phyloP scores from a whole-genome alignment of 92 coral and sea anemone species.

The Nematostella vectensis region DNA sequence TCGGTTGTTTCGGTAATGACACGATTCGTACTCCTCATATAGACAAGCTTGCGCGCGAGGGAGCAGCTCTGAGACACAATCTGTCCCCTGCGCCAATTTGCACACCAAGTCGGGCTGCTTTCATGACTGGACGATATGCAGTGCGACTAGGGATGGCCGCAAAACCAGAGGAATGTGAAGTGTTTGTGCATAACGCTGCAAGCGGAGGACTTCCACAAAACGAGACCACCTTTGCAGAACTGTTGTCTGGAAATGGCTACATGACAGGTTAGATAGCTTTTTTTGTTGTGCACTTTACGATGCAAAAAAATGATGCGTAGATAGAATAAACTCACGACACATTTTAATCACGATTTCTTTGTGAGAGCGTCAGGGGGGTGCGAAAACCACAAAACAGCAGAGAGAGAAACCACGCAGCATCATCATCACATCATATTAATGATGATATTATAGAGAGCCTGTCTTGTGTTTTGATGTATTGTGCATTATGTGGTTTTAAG shows the following conservation, averaged over 20 bases:
- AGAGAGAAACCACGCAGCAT: too few relatives aligned
- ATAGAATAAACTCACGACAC: too few relatives aligned
- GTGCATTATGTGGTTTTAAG: too few relatives aligned
- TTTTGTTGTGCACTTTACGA: too few relatives aligned
- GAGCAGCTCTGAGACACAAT: slow-evolving; percentile 62
- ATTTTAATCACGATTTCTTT: too few relatives aligned
- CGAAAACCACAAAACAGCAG: too few relatives aligned
- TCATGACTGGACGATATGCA: slow-evolving; percentile 78
- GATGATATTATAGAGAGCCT: too few relatives aligned
- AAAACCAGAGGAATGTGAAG: slow-evolving; percentile 22
- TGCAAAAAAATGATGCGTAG: too few relatives aligned
- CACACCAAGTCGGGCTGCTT: slow-evolving; percentile 84
- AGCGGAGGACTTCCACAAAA: slow-evolving; percentile 66
- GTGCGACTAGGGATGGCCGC: slow-evolving; percentile 62
- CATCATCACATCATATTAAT: too few relatives aligned
- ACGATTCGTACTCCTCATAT: slow-evolving; percentile 77
- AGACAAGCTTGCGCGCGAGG: slow-evolving; percentile 69
- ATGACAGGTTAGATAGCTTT: slow-evolving; percentile 43
- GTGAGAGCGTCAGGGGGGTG: too few relatives aligned
- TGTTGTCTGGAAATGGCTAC: slow-evolving; percentile 41
- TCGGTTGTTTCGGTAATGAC: slow-evolving; percentile 82
- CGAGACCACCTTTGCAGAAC: slow-evolving; percentile 52
- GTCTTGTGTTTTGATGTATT: too few relatives aligned
- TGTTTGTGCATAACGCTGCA: slow-evolving; percentile 15
- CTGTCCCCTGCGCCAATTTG: slow-evolving; percentile 69